phyloP scores from a whole-genome alignment of 2,888 invertebrate species.

The Epinotia nisella region DNA sequence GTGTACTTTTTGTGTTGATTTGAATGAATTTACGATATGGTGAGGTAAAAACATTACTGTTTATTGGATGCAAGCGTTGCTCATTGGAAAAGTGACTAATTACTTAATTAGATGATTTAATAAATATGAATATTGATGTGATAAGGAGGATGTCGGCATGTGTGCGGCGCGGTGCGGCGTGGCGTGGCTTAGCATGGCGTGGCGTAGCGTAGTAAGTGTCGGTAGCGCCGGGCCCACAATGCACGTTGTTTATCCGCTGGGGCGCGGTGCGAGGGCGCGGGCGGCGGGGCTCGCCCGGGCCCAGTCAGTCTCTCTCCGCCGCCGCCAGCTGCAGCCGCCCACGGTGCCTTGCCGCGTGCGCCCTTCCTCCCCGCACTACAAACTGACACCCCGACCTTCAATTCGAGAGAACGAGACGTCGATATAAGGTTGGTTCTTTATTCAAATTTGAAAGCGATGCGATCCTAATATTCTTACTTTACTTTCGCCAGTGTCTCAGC shows the following conservation, averaged over 20 bases:
- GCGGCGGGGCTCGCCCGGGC: constrained; percentile 75
- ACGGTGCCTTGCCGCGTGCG: constrained; percentile 65
- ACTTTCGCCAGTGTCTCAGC: constrained; percentile 13
- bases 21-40: too few species aligned
- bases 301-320: constrained; percentile 72
- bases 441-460: constrained; percentile 53
- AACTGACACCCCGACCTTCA: constrained; percentile 79
- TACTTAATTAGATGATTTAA: background rate
- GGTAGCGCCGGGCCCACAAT: constrained; percentile 80
- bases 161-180: constrained; percentile 57
- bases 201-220: constrained; percentile 66
- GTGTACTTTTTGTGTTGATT: too few species aligned
- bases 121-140: constrained; percentile 51
- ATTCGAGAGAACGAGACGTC: constrained; percentile 80
- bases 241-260: constrained; percentile 83
- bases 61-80: background rate
- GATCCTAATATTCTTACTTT: constrained; percentile 29
- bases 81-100: background rate
- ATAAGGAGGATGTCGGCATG: constrained; percentile 47
- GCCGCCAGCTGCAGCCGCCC: constrained; percentile 68
- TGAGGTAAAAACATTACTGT: too few species aligned
- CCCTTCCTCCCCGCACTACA: constrained; percentile 65
- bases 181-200: constrained; percentile 60
- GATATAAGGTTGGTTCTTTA: constrained; percentile 75
- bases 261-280: constrained; percentile 63